These are phyloP conservation scores for Escarpia spicata DNA, from an alignment of 2,888 invertebrate genomes.

Conservation along the genomic window DNA sequence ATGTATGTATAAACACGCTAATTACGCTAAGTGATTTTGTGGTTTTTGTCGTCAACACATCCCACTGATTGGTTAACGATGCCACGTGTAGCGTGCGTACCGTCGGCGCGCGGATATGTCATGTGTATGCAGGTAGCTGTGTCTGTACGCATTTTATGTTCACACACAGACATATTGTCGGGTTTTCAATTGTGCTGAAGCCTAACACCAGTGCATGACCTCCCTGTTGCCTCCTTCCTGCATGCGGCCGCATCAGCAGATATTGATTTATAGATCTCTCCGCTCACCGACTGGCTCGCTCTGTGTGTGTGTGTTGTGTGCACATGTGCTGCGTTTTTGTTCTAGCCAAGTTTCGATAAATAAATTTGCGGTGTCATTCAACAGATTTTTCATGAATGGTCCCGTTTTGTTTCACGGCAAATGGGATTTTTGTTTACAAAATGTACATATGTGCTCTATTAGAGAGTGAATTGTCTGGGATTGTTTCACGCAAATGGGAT, in stretches of 20 bases:
- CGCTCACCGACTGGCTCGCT: background rate
- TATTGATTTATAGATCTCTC: constrained; percentile 5
- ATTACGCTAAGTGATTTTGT: constrained; percentile 8
- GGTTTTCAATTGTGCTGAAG: constrained; percentile 4
- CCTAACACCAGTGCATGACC: constrained; percentile 12
- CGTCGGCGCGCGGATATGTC: background rate
- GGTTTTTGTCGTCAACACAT: background rate
- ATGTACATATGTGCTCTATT: background rate
- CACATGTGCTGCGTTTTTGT: background rate
- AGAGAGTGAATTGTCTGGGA: too few relatives aligned
- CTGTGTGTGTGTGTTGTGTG: too few relatives aligned
- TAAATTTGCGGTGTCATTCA: background rate
- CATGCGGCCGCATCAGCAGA: background rate
- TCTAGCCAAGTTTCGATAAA: constrained; percentile 9
- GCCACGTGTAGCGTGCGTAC: background rate
- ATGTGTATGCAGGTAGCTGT: background rate
- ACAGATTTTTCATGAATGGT: background rate
- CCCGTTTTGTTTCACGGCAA: background rate
- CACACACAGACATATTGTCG: background rate
- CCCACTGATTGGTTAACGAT: background rate
- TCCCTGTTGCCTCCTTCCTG: background rate
- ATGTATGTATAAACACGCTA: background rate
- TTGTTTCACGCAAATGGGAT: background rate
- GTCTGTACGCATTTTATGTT: background rate
- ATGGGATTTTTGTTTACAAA: background rate